A percentile compares a stretch with the other conserved stretches of the same genome.
phyloP scores from a whole-genome alignment of 1,140 invertebrate genomes.

The Drosophila lacteicornis region DNA sequence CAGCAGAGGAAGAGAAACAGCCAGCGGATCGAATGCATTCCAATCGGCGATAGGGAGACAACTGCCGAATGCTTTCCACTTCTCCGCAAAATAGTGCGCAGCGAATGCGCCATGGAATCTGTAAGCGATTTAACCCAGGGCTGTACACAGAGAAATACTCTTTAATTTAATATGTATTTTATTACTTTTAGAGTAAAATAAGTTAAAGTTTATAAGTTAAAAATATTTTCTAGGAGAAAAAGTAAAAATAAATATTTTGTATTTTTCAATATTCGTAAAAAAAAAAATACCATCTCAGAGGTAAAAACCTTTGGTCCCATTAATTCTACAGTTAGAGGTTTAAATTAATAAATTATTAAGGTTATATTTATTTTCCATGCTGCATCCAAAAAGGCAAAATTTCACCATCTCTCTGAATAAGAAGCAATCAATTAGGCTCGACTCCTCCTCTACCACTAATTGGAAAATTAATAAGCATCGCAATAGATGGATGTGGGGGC shows the following conservation, averaged over 20 bases:
- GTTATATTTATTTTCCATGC: too few relatives aligned
- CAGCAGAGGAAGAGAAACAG: neutral
- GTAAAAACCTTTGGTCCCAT: too few relatives aligned
- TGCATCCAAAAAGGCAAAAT: too few relatives aligned
- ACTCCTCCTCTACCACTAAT: constrained; percentile 36
- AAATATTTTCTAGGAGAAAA: neutral
- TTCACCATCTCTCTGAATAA: neutral
- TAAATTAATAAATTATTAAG: too few relatives aligned
- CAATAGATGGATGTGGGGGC: neutral
- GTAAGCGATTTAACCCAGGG: neutral
- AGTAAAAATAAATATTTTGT: too few relatives aligned
- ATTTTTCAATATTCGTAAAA: too few relatives aligned
- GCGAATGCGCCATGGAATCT: neutral
- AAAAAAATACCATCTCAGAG: too few relatives aligned
- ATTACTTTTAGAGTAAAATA: too few relatives aligned
- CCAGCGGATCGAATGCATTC: neutral
- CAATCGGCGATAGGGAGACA: neutral
- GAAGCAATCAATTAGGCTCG: constrained; percentile 56
- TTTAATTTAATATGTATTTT: too few relatives aligned
- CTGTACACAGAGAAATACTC: neutral
- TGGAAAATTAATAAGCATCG: constrained; percentile 69
- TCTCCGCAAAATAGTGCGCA: neutral
- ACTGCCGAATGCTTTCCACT: neutral
- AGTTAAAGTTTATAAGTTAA: too few relatives aligned
- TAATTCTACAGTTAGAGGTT: too few relatives aligned